A percentile compares a stretch with the other conserved stretches of the same genome.
Evolutionary conservation across 2,797 vertebrate species (phyloP).

Genomic region (Melopsittacus undulatus): DNA sequence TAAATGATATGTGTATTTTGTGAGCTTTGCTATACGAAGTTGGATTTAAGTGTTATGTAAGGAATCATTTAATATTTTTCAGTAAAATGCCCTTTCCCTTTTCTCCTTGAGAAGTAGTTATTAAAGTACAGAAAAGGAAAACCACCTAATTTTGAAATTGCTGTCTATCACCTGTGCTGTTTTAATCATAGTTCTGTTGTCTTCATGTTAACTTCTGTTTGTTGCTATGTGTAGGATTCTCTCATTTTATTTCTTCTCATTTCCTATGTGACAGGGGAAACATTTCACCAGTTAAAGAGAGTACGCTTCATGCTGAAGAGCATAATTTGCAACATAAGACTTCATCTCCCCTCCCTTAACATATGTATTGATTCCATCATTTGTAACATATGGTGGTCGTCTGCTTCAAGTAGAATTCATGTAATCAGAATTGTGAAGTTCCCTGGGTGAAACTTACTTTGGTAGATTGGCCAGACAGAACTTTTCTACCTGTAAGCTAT

Average conservation of each 20-base stretch:
- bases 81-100: not conserved
- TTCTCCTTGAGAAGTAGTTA: not conserved
- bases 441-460: not conserved
- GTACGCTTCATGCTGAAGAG: not conserved
- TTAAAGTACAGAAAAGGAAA: not conserved
- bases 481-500: not conserved
- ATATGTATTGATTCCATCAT: not conserved
- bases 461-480: not conserved
- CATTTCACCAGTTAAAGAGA: not conserved
- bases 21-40: not conserved
- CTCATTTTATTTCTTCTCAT: not conserved
- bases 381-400: not conserved
- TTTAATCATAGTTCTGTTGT: not conserved
- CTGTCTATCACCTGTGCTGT: not conserved
- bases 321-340: not conserved
- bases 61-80: not conserved
- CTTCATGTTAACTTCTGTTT: not conserved
- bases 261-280: not conserved
- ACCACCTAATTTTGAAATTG: not conserved
- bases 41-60: rapidly evolving
- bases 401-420: not conserved
- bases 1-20: not conserved
- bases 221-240: not conserved
- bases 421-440: not conserved
- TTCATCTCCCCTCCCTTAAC: rapidly evolving